Evolutionary conservation across 2,888 invertebrate genomes (phyloP).

Genomic region (Eupithecia dodoneata): DNA sequence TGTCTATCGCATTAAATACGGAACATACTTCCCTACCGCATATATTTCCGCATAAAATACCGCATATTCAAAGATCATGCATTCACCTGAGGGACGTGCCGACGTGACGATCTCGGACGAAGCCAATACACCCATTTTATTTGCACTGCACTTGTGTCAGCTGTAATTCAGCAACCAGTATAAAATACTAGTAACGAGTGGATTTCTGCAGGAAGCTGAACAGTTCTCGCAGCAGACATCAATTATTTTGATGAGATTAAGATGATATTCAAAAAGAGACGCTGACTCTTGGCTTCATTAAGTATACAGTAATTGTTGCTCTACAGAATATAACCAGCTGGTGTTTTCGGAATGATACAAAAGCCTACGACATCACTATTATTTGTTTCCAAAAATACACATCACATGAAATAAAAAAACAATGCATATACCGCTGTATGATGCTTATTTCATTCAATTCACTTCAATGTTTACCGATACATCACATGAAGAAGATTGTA

Average conservation of each 20-base stretch:
- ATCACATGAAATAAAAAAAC: too few species aligned
- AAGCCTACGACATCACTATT: too few species aligned
- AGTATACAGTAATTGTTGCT: too few species aligned
- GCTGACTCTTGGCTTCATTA: background rate
- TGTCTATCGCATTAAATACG: background rate
- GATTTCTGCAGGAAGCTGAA: background rate
- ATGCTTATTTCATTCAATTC: too few species aligned
- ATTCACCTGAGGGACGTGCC: constrained; percentile 8
- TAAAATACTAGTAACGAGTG: background rate
- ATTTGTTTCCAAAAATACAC: too few species aligned
- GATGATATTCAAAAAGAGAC: background rate
- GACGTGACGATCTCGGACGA: constrained; percentile 27
- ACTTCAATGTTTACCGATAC: too few species aligned
- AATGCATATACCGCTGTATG: too few species aligned
- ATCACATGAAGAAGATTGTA: too few species aligned
- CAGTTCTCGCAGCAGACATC: background rate
- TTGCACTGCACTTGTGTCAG: constrained; percentile 11
- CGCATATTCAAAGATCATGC: constrained; percentile 22
- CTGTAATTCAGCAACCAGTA: background rate
- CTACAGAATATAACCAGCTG: too few species aligned
- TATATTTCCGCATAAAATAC: constrained; percentile 4
- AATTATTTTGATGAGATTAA: background rate
- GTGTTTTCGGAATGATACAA: too few species aligned
- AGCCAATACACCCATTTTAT: constrained; percentile 31
- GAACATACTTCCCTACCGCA: background rate